Evolutionary conservation across 2,888 invertebrate genomes (phyloP), one percentile per base, ranked within the genome.

Genomic region (Polydrusus pterygomalis): DNA sequence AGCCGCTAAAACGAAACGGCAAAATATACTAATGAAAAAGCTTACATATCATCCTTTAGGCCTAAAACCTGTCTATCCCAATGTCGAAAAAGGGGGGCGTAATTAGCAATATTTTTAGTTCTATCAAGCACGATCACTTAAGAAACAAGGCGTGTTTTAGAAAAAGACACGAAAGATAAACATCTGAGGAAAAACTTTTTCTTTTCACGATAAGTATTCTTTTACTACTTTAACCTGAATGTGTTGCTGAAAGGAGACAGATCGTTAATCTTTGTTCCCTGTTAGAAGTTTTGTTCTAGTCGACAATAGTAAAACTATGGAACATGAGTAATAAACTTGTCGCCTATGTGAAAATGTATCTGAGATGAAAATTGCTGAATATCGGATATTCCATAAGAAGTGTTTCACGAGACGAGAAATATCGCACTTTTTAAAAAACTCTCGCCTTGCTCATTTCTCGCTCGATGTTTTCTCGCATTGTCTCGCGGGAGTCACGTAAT

Each of bases 191-290:
- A 60, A 60, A 60, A 30, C 30, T 60, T 38, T 60, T 34, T 34
- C 58, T 60, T 15, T 38, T 11, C 18, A 40, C 58, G 38, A 60
- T 60, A 60, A 60, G 58, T 60, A 60, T 60, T 38, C 58, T 60
- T 60, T 60, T 60, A 60, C 38, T 40, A 60, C 58, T 60, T 60
- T 60, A 60, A 60, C 58, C n/a, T 60, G 58, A 60, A 60, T 60
- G 38, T 60, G 58, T 60, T 38, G 58, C 38, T 60, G 38, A 60
- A 40, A 38, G 18, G 38, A 60, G 38, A 60, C 58, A 38, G 17
- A 60, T 60, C 58, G 58, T 60, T 60, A 60, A 60, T 60, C 58
- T 60, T 18, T 9, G 58, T 11, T 38, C 17, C 38, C 9, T 17
- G 17, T 38, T 60, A 13, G 8, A 38, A 38, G 38, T 60, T 60